phyloP scores from a whole-genome alignment of 2,797 vertebrate genomes.

The Rhynchotus rufescens region DNA sequence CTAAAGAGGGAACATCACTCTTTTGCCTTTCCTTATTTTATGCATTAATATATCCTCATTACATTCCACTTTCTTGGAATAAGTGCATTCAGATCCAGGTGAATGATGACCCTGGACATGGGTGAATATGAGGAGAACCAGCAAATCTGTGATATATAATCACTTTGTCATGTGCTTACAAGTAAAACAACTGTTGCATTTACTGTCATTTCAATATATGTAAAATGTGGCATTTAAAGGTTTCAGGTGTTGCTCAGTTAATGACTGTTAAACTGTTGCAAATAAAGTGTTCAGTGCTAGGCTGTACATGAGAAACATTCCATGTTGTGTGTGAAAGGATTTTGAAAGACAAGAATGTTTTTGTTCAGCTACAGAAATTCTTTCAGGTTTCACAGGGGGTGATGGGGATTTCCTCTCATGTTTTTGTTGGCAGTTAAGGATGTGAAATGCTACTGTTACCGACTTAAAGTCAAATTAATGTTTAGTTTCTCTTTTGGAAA shows the following conservation, averaged over 20 bases:
- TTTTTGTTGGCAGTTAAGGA: slow-evolving; percentile 72
- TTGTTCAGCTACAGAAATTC: slow-evolving; percentile 65
- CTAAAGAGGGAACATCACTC: slow-evolving; percentile 85
- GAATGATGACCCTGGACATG: slow-evolving; percentile 69
- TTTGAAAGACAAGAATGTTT: slow-evolving; percentile 70
- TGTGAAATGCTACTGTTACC: slow-evolving; percentile 76
- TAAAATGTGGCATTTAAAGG: slow-evolving; percentile 77
- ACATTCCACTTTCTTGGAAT: slow-evolving; percentile 85
- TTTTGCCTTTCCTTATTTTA: slow-evolving; percentile 87
- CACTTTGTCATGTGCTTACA: slow-evolving; percentile 75
- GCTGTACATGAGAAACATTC: slow-evolving; percentile 83
- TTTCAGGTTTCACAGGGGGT: slow-evolving; percentile 61
- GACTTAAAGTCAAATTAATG: slow-evolving; percentile 70
- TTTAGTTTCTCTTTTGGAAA: slow-evolving; percentile 79
- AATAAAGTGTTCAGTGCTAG: slow-evolving; percentile 73
- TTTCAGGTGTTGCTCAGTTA: slow-evolving; percentile 80
- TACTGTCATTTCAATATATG: slow-evolving; percentile 74
- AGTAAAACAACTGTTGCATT: slow-evolving; percentile 78
- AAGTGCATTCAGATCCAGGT: slow-evolving; percentile 78
- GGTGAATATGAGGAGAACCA: slow-evolving; percentile 82
- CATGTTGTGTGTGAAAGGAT: slow-evolving; percentile 65
- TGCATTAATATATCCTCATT: slow-evolving; percentile 83
- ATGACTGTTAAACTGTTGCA: slow-evolving; percentile 81
- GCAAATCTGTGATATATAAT: slow-evolving; percentile 79
- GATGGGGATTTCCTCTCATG: slow-evolving; percentile 70